These are phyloP conservation scores for Pseudanteris insignis DNA, from an alignment of 2,888 invertebrate genomes.

Conservation along the genomic window DNA sequence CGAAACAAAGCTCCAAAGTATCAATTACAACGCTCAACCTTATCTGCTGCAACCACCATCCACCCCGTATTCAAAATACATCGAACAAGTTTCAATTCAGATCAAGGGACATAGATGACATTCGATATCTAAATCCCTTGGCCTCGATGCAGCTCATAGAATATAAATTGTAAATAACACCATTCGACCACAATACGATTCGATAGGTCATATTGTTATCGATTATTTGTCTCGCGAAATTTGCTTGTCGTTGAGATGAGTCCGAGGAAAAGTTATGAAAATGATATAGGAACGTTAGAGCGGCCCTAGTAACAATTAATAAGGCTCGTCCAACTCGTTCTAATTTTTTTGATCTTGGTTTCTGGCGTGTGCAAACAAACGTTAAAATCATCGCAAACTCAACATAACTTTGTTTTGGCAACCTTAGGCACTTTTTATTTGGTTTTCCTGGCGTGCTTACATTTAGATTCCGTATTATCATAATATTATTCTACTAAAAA, in stretches of 20 bases:
- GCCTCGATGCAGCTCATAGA: conserved; percentile 37
- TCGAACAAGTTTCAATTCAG: conserved; percentile 67
- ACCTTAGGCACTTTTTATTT: too few species aligned
- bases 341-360: too few species aligned
- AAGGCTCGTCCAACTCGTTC: too few species aligned
- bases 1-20: conserved; percentile 21
- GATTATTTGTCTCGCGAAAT: conserved; percentile 46
- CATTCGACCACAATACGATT: conserved; percentile 47
- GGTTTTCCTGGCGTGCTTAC: too few species aligned
- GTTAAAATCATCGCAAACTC: too few species aligned
- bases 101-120: conserved; percentile 58
- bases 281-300: neutral
- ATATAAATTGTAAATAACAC: conserved; percentile 45
- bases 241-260: conserved; percentile 44
- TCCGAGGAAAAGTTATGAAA: conserved; percentile 22
- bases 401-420: too few species aligned
- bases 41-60: conserved; percentile 37
- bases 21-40: conserved; percentile 16
- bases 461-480: too few species aligned
- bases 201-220: conserved; percentile 47
- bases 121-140: conserved; percentile 46
- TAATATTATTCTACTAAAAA: too few species aligned
- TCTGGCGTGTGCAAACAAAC: too few species aligned
- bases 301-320: too few species aligned
- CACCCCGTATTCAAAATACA: too few species aligned